Evolutionary conservation across 2,113 vertebrate genomes (phyloP).

Genomic region (Ictidomys tridecemlineatus): DNA sequence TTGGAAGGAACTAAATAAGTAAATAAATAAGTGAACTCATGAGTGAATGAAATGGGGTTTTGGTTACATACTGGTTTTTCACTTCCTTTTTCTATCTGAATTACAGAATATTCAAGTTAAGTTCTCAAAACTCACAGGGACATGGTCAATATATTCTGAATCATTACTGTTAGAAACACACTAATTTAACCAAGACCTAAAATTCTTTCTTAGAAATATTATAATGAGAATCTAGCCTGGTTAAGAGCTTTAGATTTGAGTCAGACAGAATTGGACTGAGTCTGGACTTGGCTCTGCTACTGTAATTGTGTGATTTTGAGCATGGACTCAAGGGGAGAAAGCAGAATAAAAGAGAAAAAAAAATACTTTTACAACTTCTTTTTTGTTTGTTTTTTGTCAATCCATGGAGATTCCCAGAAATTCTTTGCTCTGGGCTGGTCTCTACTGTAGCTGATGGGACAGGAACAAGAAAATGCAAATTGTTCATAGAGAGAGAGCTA

Average conservation of each 20-base stretch:
- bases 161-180: not conserved
- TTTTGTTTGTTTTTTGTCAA: not conserved
- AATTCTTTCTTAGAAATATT: not conserved
- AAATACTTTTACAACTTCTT: not conserved
- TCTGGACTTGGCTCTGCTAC: not conserved
- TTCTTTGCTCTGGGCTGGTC: not conserved
- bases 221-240: conserved; percentile 2
- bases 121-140: not conserved
- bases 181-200: not conserved
- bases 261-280: conserved; percentile 6
- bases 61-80: not conserved
- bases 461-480: not conserved
- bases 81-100: not conserved
- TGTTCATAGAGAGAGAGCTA: not conserved
- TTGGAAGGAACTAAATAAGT: not conserved
- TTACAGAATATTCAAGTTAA: not conserved
- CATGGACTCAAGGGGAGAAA: not conserved
- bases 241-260: conserved; percentile 11
- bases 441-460: not conserved
- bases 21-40: not conserved
- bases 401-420: not conserved
- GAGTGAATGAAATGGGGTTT: not conserved
- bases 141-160: not conserved
- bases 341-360: not conserved
- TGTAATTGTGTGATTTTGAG: not conserved